Conservation (phyloP, 2,888 invertebrate genomes). For the Laspeyria flexula region DNA sequence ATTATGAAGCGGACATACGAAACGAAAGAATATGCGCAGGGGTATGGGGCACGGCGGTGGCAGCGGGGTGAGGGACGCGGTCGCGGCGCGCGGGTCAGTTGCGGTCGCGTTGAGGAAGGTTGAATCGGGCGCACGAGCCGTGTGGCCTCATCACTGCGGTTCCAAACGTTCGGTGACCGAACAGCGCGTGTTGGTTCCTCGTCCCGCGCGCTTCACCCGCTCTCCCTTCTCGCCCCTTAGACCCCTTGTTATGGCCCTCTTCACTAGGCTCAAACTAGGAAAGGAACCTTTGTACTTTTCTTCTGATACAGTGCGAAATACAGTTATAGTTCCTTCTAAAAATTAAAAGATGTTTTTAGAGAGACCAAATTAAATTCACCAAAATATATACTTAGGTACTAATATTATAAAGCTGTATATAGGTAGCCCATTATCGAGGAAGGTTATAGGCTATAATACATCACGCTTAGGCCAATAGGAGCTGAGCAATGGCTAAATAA, state of each 20-base stretch:
- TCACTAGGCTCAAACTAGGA: conserved; percentile 36
- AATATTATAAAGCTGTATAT: too few species aligned
- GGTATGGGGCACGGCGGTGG: conserved; percentile 25
- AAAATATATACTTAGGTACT: too few species aligned
- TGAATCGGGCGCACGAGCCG: conserved; percentile 84
- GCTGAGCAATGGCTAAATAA: too few species aligned
- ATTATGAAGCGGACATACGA: conserved; percentile 10
- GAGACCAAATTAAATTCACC: too few species aligned
- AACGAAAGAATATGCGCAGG: conserved; percentile 24
- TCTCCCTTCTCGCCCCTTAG: conserved; percentile 44
- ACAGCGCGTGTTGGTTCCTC: conserved; percentile 84
- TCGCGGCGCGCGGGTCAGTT: conserved; percentile 77
- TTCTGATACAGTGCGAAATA: background rate
- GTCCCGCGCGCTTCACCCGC: conserved; percentile 59
- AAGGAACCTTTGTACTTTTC: conserved; percentile 28
- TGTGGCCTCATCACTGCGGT: conserved; percentile 74
- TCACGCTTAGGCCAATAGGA: too few species aligned
- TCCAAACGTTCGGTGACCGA: conserved; percentile 83
- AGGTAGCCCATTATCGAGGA: too few species aligned
- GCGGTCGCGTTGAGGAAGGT: conserved; percentile 86
- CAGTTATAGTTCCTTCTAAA: too few species aligned
- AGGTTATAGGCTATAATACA: too few species aligned
- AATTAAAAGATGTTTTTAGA: too few species aligned
- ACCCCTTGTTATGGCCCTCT: conserved; percentile 9
- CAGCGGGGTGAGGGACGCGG: conserved; percentile 29